A percentile compares a stretch with the other conserved stretches of the same genome.
phyloP scores from a whole-genome alignment of 2,113 vertebrate genomes.

The Cnemophilus loriae region DNA sequence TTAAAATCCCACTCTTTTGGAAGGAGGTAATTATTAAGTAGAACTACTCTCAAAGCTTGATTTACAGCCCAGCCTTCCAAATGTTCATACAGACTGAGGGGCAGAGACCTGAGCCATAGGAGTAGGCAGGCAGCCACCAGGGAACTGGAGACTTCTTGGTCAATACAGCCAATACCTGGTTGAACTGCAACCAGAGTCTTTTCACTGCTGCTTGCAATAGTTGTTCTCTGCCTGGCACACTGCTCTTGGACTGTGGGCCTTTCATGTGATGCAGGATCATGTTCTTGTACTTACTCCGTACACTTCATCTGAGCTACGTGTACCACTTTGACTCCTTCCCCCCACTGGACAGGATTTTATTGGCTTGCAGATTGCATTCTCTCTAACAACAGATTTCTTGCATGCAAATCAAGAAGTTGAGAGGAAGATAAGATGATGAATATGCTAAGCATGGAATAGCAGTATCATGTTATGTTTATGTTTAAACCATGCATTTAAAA shows the following conservation, averaged over 20 bases:
- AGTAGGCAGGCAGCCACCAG: not conserved
- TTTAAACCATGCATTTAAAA: not conserved
- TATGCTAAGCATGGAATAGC: slow-evolving; percentile 22
- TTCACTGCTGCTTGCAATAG: not conserved
- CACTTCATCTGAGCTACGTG: not conserved
- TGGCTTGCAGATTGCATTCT: not conserved
- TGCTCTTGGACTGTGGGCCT: not conserved
- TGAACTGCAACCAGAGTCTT: not conserved
- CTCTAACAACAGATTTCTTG: not conserved
- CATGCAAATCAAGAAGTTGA: slow-evolving; percentile 41
- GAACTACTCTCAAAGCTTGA: not conserved
- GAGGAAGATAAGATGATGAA: not conserved
- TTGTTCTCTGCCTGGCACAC: not conserved
- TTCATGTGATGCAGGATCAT: not conserved
- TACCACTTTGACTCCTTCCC: not conserved
- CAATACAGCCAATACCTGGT: not conserved
- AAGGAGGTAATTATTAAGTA: not conserved
- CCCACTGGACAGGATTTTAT: not conserved
- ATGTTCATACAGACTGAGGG: not conserved
- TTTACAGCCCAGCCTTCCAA: not conserved
- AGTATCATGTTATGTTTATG: not conserved
- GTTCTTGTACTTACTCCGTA: not conserved
- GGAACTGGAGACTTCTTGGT: not conserved
- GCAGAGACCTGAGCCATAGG: not conserved
- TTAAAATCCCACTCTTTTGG: not conserved